These are phyloP conservation scores for Amphiura filiformis DNA, from an alignment of 35 echinoderm and acorn worm species.

Conservation along the genomic window DNA sequence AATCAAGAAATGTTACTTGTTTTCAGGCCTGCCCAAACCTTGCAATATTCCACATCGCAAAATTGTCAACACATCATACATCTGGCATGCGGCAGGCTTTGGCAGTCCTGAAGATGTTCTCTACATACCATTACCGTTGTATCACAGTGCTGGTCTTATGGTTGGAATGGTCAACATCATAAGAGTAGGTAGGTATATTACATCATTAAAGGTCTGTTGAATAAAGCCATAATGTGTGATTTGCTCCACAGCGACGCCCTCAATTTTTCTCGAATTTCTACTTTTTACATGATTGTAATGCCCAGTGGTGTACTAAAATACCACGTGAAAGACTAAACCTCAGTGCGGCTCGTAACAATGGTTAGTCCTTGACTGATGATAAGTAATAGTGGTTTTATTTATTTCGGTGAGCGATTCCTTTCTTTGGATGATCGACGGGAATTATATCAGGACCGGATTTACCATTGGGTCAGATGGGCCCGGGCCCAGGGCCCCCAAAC, in stretches of 20 bases:
- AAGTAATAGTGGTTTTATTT: no score
- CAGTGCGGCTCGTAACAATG: not conserved
- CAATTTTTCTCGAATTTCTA: no score
- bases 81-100: not conserved
- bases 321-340: no score
- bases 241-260: no score
- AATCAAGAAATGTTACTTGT: no score
- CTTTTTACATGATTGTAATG: no score
- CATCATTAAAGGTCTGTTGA: not conserved
- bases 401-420: no score
- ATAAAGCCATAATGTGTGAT: no score
- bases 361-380: not conserved
- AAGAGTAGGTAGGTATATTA: not conserved
- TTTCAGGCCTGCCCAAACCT: slow-evolving; percentile 47
- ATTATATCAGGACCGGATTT: not conserved
- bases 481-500: no score
- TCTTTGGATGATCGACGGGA: no score
- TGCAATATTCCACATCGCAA: not conserved
- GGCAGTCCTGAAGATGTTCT: slow-evolving; percentile 34
- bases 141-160: slow-evolving; percentile 20
- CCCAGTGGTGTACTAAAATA: no score
- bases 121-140: slow-evolving; percentile 36
- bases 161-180: not conserved
- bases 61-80: not conserved
- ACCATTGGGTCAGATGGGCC: no score